phyloP scores from a whole-genome alignment of 2,888 invertebrate species.

The Agrotis segetum region DNA sequence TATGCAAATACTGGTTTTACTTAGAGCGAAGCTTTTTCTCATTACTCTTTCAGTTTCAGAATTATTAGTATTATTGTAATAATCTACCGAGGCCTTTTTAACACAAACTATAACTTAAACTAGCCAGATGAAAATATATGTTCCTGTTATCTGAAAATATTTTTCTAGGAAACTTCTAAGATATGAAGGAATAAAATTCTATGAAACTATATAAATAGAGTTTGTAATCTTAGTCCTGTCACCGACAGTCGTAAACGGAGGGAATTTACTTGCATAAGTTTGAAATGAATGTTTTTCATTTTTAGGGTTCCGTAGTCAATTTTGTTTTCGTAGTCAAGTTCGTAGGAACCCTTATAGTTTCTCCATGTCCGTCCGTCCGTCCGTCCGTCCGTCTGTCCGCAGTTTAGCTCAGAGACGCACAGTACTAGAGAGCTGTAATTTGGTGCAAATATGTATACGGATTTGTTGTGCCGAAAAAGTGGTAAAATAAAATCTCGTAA shows the following conservation, averaged over 20 bases:
- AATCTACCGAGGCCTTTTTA: not conserved
- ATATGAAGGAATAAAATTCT: conserved; percentile 34
- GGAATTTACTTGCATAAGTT: conserved; percentile 61
- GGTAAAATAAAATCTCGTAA: no score
- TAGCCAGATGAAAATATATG: not conserved
- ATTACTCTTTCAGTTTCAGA: not conserved
- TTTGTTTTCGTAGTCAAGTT: no score
- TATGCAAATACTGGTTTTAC: not conserved
- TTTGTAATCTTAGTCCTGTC: conserved; percentile 54
- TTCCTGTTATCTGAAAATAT: conserved; percentile 20
- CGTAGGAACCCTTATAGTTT: no score
- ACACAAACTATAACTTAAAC: not conserved
- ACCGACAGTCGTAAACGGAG: conserved; percentile 45
- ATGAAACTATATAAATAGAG: conserved; percentile 49
- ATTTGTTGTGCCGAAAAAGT: no score
- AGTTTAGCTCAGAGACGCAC: no score
- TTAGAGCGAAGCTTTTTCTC: not conserved
- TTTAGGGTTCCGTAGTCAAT: no score
- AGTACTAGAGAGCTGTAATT: no score
- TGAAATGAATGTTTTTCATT: conserved; percentile 50
- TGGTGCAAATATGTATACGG: no score
- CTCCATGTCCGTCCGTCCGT: no score
- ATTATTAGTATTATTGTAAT: not conserved
- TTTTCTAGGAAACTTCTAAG: conserved; percentile 30
- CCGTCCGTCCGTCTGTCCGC: no score